phyloP scores from a whole-genome alignment of 2,113 vertebrate genomes.

The Sylvietta virens region DNA sequence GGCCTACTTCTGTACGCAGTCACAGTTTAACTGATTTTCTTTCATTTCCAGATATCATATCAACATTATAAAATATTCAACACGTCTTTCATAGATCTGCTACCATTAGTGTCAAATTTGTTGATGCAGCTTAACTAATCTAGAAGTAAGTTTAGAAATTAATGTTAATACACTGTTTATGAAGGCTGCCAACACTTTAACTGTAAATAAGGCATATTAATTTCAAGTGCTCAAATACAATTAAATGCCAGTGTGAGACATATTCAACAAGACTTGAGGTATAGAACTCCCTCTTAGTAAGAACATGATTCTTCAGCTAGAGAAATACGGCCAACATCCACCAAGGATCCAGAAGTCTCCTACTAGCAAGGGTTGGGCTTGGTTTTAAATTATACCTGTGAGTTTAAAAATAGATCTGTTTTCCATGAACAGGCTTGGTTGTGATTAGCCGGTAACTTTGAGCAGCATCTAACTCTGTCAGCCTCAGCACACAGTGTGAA shows the following conservation, averaged over 20 bases:
- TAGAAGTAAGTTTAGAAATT: constrained; percentile 16
- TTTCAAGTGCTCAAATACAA: not conserved
- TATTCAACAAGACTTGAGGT: not conserved
- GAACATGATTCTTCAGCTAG: not conserved
- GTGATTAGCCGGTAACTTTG: not conserved
- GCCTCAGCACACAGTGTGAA: not conserved
- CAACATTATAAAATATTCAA: constrained; percentile 45
- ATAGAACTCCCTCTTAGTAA: not conserved
- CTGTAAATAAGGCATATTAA: not conserved
- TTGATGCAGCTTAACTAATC: constrained; percentile 16
- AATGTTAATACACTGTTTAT: constrained; percentile 22
- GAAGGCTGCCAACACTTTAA: not conserved
- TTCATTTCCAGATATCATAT: constrained; percentile 42
- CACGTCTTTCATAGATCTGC: not conserved
- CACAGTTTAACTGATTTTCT: constrained; percentile 3
- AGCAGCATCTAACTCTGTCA: not conserved
- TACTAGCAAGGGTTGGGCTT: not conserved
- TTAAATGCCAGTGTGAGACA: not conserved
- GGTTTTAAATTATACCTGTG: not conserved
- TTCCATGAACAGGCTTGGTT: not conserved
- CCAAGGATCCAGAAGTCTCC: not conserved
- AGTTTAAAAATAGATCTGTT: not conserved
- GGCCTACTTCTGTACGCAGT: constrained; percentile 11
- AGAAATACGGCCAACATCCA: not conserved
- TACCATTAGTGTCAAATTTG: not conserved